These are phyloP conservation scores for Harpagoxenus sublaevis DNA, from an alignment of 2,888 invertebrate species.

Conservation along the genomic window DNA sequence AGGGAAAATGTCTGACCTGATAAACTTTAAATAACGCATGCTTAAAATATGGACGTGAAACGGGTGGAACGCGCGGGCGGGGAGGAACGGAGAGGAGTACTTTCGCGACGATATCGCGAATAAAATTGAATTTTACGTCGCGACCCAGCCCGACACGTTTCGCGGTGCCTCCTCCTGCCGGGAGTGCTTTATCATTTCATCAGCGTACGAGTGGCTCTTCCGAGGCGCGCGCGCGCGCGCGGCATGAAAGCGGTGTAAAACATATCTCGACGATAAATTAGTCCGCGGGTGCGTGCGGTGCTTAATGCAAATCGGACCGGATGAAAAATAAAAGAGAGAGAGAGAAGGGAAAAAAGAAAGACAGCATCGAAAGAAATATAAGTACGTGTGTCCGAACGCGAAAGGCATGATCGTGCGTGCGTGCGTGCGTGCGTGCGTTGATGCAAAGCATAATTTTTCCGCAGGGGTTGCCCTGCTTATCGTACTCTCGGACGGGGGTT, in stretches of 20 bases:
- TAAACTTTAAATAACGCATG: conserved; percentile 12
- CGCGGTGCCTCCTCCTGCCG: conserved; percentile 45
- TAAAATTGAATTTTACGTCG: conserved; percentile 58
- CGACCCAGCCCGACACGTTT: conserved; percentile 4
- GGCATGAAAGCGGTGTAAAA: conserved; percentile 71
- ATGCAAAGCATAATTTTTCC: conserved; percentile 29
- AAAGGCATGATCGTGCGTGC: conserved; percentile 11
- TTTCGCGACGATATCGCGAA: conserved; percentile 40
- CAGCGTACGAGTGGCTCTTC: conserved; percentile 42
- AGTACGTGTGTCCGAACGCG: conserved; percentile 5
- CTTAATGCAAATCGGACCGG: conserved; percentile 77
- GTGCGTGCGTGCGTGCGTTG: conserved; percentile 26
- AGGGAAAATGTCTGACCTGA: background rate
- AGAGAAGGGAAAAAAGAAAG: background rate
- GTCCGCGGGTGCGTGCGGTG: conserved; percentile 65
- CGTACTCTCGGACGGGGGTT: conserved; percentile 28
- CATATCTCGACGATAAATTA: conserved; percentile 76
- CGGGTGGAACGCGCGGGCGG: background rate
- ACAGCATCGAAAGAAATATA: background rate
- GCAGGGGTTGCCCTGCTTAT: conserved; percentile 17
- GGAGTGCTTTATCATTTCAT: conserved; percentile 72
- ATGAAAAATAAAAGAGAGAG: conserved; percentile 37
- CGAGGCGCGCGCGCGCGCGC: conserved; percentile 6
- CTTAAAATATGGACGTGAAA: conserved; percentile 26
- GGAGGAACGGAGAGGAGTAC: background rate